Base-by-base conservation (phyloP, 2,797 vertebrate genomes). In the Syngnathus rostellatus region DNA sequence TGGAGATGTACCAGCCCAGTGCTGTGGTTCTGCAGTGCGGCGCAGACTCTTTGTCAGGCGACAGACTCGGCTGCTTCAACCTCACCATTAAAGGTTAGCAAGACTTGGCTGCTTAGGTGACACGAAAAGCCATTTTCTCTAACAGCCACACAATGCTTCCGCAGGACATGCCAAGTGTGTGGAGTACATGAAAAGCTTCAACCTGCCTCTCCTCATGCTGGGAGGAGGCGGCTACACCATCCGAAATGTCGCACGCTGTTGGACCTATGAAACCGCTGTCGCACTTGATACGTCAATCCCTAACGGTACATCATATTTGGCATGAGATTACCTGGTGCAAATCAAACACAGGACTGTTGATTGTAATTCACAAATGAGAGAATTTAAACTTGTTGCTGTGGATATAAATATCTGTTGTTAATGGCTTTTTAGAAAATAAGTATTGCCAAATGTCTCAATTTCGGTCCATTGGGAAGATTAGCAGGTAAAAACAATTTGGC, bases 1-100 rank as follows among this genome's bases (percentile, higher is more conserved):
- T 99, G 97, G 97, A 99, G 91, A 99, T 98, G 75, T 99, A 98
- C 88, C 97, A 99, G 86, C 97, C 97, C 63, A 99, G 96, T 0
- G 97, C 96, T 0, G 95, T 99, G 21, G 96, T 95, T 17, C 88
- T 99, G 66, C 97, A 99, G 84, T 99, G 97, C 38, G 97, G 97
- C 40, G 97, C 97, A 0, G 97, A 99, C 68, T 99, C 97, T 25
- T 85, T 99, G 53, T 98, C 96, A 0, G 97, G 97, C 64, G 96
- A 99, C 85, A 85, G 97, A 65, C 89, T 99, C 53, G 97, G 97
- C 50, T 99, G 97, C 83, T 99, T 99, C 72, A 99, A 99, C 85
- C 91, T 99, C 73, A 99, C 97, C 72, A 99, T 99, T 74, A 99
- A 98, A 94, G 97, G 97, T 31, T 95, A 68, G 1, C 31, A 0